Percentiles rank a stretch among this genome's conserved stretches.
These are phyloP conservation scores for Limanda limanda DNA, from an alignment of 2,113 vertebrate species.

Conservation along the genomic window DNA sequence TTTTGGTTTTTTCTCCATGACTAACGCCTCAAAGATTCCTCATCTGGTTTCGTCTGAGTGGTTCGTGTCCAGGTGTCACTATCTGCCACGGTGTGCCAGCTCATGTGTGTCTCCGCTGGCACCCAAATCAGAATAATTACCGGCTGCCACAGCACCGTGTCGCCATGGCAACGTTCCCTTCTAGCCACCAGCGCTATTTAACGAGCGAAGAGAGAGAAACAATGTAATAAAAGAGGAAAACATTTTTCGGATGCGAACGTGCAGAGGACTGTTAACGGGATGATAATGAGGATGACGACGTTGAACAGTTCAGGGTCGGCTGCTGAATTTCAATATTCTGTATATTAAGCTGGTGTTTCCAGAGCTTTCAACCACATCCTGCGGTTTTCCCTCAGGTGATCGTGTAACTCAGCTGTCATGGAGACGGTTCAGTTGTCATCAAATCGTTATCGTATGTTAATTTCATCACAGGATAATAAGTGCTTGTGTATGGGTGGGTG, in stretches of 20 bases:
- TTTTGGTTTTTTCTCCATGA: background rate
- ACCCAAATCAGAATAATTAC: conserved; percentile 73
- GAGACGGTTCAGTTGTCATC: too few species aligned
- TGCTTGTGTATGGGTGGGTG: background rate
- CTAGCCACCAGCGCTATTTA: conserved; percentile 70
- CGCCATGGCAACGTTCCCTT: conserved; percentile 75
- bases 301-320: background rate
- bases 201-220: conserved; percentile 29
- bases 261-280: background rate
- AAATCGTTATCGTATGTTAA: background rate
- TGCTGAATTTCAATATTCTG: background rate
- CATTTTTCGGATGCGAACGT: conserved; percentile 39
- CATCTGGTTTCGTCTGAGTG: conserved; percentile 1
- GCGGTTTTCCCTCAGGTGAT: background rate
- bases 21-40: background rate
- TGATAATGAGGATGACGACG: background rate
- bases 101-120: conserved; percentile 43
- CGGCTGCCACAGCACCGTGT: conserved; percentile 66
- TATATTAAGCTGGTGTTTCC: too few species aligned
- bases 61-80: conserved; percentile 58
- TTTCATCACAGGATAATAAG: background rate
- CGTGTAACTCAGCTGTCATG: background rate
- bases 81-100: conserved; percentile 47
- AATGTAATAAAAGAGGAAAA: conserved; percentile 15
- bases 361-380: background rate